A percentile compares a stretch with the other conserved stretches of the same genome.
Conservation (phyloP, 2,797 vertebrate genomes). For the Prunella strophiata region DNA sequence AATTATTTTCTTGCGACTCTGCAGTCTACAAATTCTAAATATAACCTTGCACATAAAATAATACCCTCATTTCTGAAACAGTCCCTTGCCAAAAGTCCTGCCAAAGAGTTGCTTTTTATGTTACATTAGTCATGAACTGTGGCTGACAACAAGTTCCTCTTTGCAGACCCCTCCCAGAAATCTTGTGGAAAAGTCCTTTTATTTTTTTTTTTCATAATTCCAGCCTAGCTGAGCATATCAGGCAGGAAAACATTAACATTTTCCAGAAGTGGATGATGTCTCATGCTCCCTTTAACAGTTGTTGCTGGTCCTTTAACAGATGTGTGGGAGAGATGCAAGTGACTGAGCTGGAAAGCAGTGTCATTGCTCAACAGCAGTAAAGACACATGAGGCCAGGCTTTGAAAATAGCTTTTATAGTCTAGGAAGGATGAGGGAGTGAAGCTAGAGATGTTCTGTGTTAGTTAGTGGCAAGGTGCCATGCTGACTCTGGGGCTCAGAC, state of each 20-base stretch:
- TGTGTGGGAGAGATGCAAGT: constrained; percentile 28
- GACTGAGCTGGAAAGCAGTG: constrained; percentile 8
- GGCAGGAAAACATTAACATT: constrained; percentile 73
- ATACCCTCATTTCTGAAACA: constrained; percentile 58
- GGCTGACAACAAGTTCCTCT: constrained; percentile 53
- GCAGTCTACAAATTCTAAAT: constrained; percentile 57
- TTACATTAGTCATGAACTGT: constrained; percentile 53
- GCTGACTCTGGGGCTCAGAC: background rate
- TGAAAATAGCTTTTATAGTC: constrained; percentile 1
- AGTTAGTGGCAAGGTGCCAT: background rate
- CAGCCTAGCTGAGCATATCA: constrained; percentile 33
- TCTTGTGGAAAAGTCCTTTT: background rate
- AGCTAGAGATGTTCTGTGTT: background rate
- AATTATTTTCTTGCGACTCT: constrained; percentile 66
- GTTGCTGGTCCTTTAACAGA: background rate
- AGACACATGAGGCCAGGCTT: background rate
- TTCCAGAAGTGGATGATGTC: constrained; percentile 65
- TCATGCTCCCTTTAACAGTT: constrained; percentile 48
- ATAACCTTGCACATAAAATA: constrained; percentile 60
- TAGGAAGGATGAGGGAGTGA: background rate
- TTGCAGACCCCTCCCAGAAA: constrained; percentile 28
- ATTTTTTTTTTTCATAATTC: background rate
- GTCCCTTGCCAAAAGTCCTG: constrained; percentile 43
- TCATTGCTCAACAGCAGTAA: constrained; percentile 26
- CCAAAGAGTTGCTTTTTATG: constrained; percentile 61